These are phyloP conservation scores for Argentina silus DNA, from an alignment of 2,797 vertebrate species.

Conservation along the genomic window DNA sequence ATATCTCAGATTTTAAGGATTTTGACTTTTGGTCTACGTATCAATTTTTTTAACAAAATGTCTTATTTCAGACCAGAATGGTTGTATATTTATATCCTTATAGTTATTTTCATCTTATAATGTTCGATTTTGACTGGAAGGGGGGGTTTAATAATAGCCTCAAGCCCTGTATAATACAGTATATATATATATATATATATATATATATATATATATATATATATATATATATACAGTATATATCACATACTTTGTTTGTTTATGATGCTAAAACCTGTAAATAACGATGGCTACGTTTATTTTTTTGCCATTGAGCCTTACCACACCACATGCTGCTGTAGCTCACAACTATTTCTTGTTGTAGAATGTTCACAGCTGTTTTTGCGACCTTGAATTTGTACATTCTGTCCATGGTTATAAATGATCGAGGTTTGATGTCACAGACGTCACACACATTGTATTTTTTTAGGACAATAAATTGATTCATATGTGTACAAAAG, in stretches of 20 bases:
- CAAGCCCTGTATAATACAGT: no score
- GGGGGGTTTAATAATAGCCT: no score
- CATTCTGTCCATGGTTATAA: slow-evolving; percentile 31
- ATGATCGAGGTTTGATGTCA: slow-evolving; percentile 34
- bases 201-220: no score
- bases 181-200: no score
- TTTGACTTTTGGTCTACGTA: no score
- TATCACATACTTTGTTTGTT: no score
- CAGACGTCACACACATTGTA: no score
- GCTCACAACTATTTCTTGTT: slow-evolving; percentile 19
- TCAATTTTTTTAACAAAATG: no score
- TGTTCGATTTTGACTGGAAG: no score
- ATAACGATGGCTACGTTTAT: no score
- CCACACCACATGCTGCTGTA: slow-evolving; percentile 14
- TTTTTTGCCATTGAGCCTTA: slow-evolving; percentile 29
- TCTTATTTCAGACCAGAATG: neutral
- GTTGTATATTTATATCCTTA: neutral
- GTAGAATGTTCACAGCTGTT: slow-evolving; percentile 16
- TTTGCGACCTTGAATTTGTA: slow-evolving; percentile 43
- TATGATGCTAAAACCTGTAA: neutral
- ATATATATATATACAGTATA: no score
- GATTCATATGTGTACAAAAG: slow-evolving; percentile 11
- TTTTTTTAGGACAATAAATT: neutral
- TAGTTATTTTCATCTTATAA: neutral
- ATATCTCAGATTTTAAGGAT: no score